Conservation (phyloP, 2,888 invertebrate genomes). For the Eugnorisma glareosa region DNA sequence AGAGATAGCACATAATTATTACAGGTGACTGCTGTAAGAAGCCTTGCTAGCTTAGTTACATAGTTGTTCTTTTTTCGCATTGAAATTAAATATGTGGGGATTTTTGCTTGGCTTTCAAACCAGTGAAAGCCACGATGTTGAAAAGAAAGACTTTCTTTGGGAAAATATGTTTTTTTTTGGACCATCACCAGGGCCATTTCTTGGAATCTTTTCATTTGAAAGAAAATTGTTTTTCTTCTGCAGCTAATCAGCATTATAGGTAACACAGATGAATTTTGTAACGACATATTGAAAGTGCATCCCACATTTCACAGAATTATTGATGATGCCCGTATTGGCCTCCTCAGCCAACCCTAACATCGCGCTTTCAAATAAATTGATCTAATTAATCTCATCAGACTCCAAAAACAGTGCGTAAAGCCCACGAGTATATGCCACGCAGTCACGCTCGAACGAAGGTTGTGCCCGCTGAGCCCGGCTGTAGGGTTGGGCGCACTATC, state of each 20-base stretch:
- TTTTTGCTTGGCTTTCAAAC: not conserved
- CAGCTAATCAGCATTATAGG: not conserved
- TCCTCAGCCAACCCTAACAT: not conserved
- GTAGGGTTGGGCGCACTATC: conserved; percentile 82
- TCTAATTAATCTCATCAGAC: conserved; percentile 2
- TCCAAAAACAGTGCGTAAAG: conserved; percentile 44
- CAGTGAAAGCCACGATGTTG: not conserved
- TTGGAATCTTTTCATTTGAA: not conserved
- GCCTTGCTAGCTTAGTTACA: not conserved
- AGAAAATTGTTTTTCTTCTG: not conserved
- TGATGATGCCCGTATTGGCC: not conserved
- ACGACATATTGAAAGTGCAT: not conserved
- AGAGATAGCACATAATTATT: conserved; percentile 42
- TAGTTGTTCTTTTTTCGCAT: not conserved
- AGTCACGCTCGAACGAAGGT: conserved; percentile 68
- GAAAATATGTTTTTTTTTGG: not conserved
- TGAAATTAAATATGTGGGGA: not conserved
- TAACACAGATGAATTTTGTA: not conserved
- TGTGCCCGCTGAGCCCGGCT: conserved; percentile 51
- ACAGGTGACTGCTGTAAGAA: conserved; percentile 35
- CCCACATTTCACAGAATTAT: not conserved
- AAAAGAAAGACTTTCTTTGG: not conserved
- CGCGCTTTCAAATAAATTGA: not conserved
- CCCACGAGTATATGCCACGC: conserved; percentile 20
- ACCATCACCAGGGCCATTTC: not conserved